A percentile compares a stretch with the other conserved stretches of the same genome.
phyloP scores from a whole-genome alignment of 1,140 invertebrate species.

The Orius laevigatus region DNA sequence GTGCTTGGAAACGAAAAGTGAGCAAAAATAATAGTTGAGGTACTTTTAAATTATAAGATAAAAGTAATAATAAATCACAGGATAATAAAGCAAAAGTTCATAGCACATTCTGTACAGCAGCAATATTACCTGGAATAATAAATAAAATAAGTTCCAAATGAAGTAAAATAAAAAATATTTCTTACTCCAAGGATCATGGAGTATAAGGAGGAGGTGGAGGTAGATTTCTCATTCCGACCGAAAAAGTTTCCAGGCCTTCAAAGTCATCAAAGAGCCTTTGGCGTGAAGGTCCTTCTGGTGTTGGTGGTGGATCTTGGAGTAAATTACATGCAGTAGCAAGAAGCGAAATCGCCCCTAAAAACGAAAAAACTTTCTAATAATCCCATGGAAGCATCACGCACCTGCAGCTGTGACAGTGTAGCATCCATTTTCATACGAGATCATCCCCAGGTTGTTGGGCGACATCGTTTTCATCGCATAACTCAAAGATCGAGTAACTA shows the following conservation, averaged over 20 bases:
- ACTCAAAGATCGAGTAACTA: slow-evolving; percentile 32
- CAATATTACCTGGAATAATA: no score
- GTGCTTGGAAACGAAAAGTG: no score
- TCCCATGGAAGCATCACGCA: no score
- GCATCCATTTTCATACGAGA: slow-evolving; percentile 37
- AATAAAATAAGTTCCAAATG: no score
- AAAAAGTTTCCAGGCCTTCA: slow-evolving; percentile 23
- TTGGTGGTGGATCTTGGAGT: slow-evolving; percentile 16
- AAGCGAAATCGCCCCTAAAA: slow-evolving; percentile 23
- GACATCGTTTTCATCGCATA: slow-evolving; percentile 28
- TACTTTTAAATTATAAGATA: no score
- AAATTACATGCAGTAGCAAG: slow-evolving; percentile 25
- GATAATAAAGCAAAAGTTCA: no score
- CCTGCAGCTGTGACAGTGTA: slow-evolving; percentile 36
- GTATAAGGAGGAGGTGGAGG: slow-evolving; percentile 25
- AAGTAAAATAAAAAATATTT: no score
- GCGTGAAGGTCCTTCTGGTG: background rate
- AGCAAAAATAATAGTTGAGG: no score
- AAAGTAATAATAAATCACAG: no score
- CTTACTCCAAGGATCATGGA: slow-evolving; percentile 19
- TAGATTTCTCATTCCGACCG: slow-evolving; percentile 21
- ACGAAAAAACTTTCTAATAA: slow-evolving; percentile 3
- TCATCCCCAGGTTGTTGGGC: slow-evolving; percentile 25
- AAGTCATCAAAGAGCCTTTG: slow-evolving; percentile 22
- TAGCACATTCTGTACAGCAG: no score